Conservation (phyloP, 2,888 invertebrate genomes). For the Leptinotarsa peninsularis region DNA sequence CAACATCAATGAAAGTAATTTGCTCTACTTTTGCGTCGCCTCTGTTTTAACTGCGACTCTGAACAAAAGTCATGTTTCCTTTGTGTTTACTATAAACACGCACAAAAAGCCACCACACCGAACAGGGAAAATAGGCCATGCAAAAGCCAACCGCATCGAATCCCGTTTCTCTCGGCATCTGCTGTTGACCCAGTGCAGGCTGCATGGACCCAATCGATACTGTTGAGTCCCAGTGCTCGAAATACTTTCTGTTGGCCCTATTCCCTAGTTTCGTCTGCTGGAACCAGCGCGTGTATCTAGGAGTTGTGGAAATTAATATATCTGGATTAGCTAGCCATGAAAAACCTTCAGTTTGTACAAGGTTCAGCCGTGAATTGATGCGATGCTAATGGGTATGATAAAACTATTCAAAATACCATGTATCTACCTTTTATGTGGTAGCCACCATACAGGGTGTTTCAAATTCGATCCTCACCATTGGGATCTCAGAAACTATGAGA, state of each 20-base stretch:
- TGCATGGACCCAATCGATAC: constrained; percentile 11
- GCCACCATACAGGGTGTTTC: no score
- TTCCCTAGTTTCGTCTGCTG: background rate
- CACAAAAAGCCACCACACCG: background rate
- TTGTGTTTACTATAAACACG: background rate
- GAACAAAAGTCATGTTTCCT: constrained; percentile 1
- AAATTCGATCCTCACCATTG: no score
- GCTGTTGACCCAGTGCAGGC: constrained; percentile 19
- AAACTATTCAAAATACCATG: no score
- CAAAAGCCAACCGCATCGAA: constrained; percentile 16
- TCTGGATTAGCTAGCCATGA: no score
- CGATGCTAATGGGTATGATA: no score
- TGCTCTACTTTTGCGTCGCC: background rate
- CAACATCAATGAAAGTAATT: background rate
- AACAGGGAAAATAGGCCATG: constrained; percentile 14
- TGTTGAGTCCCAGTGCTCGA: background rate
- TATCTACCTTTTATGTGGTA: no score
- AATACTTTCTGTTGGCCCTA: background rate
- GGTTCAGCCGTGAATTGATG: no score
- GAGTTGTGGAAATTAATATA: no score
- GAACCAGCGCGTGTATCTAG: no score
- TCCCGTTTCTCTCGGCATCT: constrained; percentile 4
- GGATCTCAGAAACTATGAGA: no score
- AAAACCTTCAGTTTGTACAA: no score
- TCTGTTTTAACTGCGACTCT: background rate